Evolutionary conservation across 2,113 vertebrate species (phyloP).

Genomic region (Puffinus mauretanicus): DNA sequence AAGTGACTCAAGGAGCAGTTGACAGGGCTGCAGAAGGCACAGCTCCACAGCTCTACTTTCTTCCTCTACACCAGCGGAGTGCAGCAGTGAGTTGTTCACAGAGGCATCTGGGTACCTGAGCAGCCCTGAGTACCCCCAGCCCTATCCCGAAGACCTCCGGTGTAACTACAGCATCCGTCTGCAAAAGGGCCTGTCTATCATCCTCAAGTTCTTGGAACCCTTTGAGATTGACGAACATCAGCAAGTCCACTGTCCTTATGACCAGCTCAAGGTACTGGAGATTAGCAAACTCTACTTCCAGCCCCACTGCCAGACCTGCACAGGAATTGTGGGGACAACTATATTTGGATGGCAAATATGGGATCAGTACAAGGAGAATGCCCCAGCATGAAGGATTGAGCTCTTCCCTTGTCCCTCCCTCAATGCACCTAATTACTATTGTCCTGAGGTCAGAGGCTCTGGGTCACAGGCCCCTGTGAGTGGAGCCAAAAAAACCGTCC

Average conservation of each 20-base stretch:
- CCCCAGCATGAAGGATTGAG: background rate
- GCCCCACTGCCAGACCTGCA: background rate
- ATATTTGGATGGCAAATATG: background rate
- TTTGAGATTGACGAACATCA: conserved; percentile 82
- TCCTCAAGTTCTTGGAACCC: conserved; percentile 71
- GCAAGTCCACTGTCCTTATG: conserved; percentile 77
- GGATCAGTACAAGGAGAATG: background rate
- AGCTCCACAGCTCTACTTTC: background rate
- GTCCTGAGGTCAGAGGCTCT: background rate
- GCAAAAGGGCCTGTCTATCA: conserved; percentile 68
- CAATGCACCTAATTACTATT: background rate
- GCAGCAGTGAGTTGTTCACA: conserved; percentile 72
- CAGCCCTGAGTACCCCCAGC: conserved; percentile 76
- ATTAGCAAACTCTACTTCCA: background rate
- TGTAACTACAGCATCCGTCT: conserved; percentile 81
- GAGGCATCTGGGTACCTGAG: conserved; percentile 68
- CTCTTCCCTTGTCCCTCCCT: background rate
- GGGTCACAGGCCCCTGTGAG: background rate
- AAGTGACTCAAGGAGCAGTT: background rate
- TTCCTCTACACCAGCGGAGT: conserved; percentile 60
- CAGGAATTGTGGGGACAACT: background rate
- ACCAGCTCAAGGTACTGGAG: conserved; percentile 76
- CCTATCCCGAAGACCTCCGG: conserved; percentile 71
- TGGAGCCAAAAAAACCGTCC: background rate
- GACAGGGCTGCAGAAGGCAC: background rate